Evolutionary conservation across 2,113 vertebrate species (phyloP), one percentile per base, ranked within the genome.

Genomic region (Dermatemys mawii): DNA sequence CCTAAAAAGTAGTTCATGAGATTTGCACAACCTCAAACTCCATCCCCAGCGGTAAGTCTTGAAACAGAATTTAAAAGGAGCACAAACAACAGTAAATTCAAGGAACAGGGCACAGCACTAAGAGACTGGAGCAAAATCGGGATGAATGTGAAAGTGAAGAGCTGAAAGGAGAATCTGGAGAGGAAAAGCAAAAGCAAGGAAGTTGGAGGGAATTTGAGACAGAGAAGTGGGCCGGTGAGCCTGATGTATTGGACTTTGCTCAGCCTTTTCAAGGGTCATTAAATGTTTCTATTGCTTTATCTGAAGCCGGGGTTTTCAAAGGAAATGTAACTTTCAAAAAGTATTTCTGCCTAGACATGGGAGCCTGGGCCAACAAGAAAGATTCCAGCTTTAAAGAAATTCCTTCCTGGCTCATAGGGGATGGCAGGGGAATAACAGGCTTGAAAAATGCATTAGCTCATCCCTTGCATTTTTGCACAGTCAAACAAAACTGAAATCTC

Each of bases 11-110:
- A 86, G 89, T 60, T 94, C 78, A 70, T 90, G 17, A n/a, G 35
- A 95, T 93, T 84, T 95, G 53, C 90, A 92, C 84, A 92, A 38
- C 89, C 88, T 96, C 84, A 88, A 92, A 92, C 79, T 89, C 50
- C 54, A 84, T 76, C 70, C 24, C 38, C 91, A 93, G 60, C 1
- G 4, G 84, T 95, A 96, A 96, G 70, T 96, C 95, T 92, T 55
- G 12, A 91, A 96, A 83, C 84, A 93, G 79, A 93, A 92, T 90
- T 90, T 90, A 93, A 91, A 94, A 76, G 38, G 73, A 26, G 26
- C 24, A 44, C 3, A 4, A 44, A 83, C 82, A 54, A 24, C 14
- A 94, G 91, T 95, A 93, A 94, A 94, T 81, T 84, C 91, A 96
- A 92, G 88, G 82, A 90, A 78, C 29, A 94, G 86, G 86, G 90